Percentiles rank a stretch among this genome's conserved stretches.
Conservation (phyloP, 2,888 invertebrate species). For the Aphrophora alni region DNA sequence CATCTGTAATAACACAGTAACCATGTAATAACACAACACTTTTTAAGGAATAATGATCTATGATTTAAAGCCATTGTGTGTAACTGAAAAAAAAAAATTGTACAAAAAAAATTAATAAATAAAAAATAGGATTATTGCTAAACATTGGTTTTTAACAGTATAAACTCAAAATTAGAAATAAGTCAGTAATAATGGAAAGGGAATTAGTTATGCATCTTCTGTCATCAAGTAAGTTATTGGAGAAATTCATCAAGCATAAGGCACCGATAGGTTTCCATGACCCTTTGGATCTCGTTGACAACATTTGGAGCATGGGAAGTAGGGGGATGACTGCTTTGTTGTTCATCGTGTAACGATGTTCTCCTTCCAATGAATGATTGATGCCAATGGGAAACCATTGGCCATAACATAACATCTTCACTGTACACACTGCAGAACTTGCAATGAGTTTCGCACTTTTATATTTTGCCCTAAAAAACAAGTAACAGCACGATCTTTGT, state of each 20-base stretch:
- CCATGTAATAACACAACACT: no score
- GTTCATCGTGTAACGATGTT: not conserved
- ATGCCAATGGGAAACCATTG: not conserved
- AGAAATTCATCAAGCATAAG: not conserved
- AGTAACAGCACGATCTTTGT: not conserved
- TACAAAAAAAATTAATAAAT: no score
- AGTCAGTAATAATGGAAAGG: no score
- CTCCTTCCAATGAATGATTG: not conserved
- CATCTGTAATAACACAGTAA: no score
- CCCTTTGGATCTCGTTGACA: not conserved
- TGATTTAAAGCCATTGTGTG: no score
- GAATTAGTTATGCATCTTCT: no score
- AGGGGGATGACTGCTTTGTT: not conserved
- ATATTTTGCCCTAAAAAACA: not conserved
- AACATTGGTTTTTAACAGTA: no score
- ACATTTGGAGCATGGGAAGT: not conserved
- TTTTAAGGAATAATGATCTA: no score
- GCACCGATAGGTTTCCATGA: not conserved
- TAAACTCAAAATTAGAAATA: no score
- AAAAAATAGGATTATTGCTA: no score
- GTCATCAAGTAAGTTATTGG: not conserved
- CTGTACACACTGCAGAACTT: not conserved
- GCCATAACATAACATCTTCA: not conserved
- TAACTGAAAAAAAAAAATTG: no score
- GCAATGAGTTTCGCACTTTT: not conserved